phyloP scores from a whole-genome alignment of 2,797 vertebrate species.

The Iguana delicatissima region DNA sequence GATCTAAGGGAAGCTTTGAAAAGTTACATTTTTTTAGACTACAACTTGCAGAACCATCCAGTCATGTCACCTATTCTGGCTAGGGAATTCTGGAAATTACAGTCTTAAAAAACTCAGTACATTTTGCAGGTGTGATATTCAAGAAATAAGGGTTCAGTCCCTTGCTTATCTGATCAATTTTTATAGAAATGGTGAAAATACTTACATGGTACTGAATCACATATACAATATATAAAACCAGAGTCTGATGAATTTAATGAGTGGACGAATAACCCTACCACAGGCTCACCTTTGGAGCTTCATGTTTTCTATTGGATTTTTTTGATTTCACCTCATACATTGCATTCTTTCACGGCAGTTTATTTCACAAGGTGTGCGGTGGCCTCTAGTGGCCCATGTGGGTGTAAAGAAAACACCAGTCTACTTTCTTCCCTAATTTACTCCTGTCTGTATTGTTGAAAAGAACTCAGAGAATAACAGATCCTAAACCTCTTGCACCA shows the following conservation, averaged over 20 bases:
- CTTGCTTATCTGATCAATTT: background rate
- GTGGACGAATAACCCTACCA: background rate
- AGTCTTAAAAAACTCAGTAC: too few species aligned
- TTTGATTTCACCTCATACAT: background rate
- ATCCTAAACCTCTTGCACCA: constrained; percentile 42
- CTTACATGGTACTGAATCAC: background rate
- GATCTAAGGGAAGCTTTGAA: background rate
- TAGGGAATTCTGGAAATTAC: too few species aligned
- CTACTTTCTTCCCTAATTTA: background rate
- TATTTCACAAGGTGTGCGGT: constrained; percentile 32
- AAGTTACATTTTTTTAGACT: too few species aligned
- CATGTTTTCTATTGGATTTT: background rate
- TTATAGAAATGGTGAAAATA: background rate
- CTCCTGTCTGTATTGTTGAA: background rate
- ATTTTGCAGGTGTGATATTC: background rate
- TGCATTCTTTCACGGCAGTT: background rate
- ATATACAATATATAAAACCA: background rate
- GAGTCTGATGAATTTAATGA: background rate
- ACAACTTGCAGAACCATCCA: too few species aligned
- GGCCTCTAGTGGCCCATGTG: constrained; percentile 62
- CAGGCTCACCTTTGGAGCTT: background rate
- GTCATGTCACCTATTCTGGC: too few species aligned
- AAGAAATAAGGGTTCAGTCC: background rate
- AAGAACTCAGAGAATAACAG: constrained; percentile 16
- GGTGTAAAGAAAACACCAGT: accelerated